Percentiles rank a stretch among this genome's conserved stretches.
These are phyloP conservation scores for Pogonognathellus flavescens DNA, from an alignment of 1,140 invertebrate species.

Conservation along the genomic window DNA sequence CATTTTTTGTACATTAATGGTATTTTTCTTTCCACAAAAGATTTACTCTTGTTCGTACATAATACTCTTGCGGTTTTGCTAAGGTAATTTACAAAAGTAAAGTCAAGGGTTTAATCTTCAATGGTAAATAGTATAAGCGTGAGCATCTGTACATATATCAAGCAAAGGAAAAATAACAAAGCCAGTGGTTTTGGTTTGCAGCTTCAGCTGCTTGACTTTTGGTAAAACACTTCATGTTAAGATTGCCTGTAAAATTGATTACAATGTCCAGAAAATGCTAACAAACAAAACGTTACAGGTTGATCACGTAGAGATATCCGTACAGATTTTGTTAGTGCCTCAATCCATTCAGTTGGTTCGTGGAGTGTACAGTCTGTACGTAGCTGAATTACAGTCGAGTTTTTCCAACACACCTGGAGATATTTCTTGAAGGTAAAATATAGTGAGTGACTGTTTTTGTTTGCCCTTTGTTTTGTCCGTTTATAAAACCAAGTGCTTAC, in stretches of 20 bases:
- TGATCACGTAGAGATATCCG: constrained; percentile 2
- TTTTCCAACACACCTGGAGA: neutral
- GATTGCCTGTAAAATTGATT: constrained; percentile 38
- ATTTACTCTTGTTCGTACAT: neutral
- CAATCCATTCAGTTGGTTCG: neutral
- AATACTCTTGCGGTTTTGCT: constrained; percentile 37
- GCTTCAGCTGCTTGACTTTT: neutral
- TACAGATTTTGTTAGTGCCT: constrained; percentile 16
- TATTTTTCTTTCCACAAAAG: constrained; percentile 24
- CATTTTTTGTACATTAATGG: constrained; percentile 17
- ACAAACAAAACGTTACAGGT: constrained; percentile 34
- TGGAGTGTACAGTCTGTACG: neutral
- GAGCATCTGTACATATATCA: constrained; percentile 11
- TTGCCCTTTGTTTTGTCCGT: neutral
- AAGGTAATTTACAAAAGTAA: constrained; percentile 4
- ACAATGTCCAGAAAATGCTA: constrained; percentile 30
- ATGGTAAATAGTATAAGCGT: neutral
- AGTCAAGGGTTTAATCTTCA: neutral
- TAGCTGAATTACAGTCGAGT: neutral
- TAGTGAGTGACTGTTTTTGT: neutral
- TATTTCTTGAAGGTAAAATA: neutral
- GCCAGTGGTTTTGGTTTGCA: neutral
- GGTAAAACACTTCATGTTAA: neutral
- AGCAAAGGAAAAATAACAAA: too few relatives aligned
- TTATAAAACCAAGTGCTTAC: too few relatives aligned